Percentiles rank a stretch among this genome's conserved stretches.
Evolutionary conservation across 2,888 invertebrate species (phyloP).

Genomic region (Aproaerema taeniolella): DNA sequence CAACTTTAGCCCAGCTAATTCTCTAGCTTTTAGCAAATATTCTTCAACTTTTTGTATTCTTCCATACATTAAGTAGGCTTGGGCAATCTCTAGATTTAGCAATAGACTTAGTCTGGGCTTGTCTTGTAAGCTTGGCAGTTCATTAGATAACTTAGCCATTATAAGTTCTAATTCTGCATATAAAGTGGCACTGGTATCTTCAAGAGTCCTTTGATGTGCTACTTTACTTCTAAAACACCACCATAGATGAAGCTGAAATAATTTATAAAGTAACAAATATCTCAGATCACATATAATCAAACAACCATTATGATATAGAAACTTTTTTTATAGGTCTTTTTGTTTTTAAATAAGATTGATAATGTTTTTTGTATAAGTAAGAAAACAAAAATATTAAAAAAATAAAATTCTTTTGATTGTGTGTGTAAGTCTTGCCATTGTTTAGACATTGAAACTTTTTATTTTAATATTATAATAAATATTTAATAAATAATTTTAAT

Average conservation of each 20-base stretch:
- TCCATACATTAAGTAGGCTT: slow-evolving; percentile 85
- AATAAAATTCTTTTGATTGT: no score
- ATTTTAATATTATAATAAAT: slow-evolving; percentile 26
- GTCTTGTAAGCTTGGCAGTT: slow-evolving; percentile 40
- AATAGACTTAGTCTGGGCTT: slow-evolving; percentile 54
- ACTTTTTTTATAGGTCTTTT: no score
- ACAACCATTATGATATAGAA: no score
- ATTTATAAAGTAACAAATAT: slow-evolving; percentile 4
- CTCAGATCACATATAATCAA: no score
- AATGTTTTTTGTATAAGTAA: no score
- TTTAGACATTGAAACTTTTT: no score
- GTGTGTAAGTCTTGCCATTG: no score
- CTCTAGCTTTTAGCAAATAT: slow-evolving; percentile 80
- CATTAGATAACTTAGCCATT: slow-evolving; percentile 60
- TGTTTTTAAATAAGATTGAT: no score
- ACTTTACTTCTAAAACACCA: slow-evolving; percentile 86
- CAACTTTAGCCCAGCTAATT: slow-evolving; percentile 81
- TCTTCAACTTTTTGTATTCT: slow-evolving; percentile 83
- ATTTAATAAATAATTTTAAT: slow-evolving; percentile 4
- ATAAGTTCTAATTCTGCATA: slow-evolving; percentile 77
- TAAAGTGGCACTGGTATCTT: slow-evolving; percentile 84
- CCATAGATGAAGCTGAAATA: slow-evolving; percentile 70
- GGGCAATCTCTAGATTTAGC: slow-evolving; percentile 72
- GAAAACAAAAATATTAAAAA: no score
- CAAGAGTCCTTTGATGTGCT: slow-evolving; percentile 85